Conservation (phyloP, 92 coral and sea anemone genomes). For the Isaurus tuberculatus region DNA sequence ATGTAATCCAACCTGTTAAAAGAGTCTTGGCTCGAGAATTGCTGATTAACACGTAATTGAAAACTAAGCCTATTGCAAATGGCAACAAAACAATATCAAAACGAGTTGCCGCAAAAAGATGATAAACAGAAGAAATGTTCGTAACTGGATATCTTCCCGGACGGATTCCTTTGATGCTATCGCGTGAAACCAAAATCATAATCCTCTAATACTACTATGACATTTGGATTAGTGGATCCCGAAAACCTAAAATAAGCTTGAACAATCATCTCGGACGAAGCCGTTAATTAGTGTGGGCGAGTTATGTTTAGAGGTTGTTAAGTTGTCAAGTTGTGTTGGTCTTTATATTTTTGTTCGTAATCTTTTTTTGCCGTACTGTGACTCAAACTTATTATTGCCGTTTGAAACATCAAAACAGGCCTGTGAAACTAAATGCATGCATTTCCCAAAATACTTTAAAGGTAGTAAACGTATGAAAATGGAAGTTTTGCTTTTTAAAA, state of each 20-base stretch:
- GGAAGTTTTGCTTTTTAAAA: not conserved
- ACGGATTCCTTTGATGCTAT: conserved; percentile 26
- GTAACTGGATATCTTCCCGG: conserved; percentile 26
- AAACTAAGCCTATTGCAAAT: conserved; percentile 64
- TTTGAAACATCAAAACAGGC: not conserved
- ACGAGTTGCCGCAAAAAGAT: conserved; percentile 35
- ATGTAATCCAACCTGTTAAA: conserved; percentile 35
- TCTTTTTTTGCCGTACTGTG: not conserved
- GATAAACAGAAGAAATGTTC: conserved; percentile 48
- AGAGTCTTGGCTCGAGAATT: conserved; percentile 30
- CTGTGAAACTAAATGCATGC: not conserved
- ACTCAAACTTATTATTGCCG: not conserved
- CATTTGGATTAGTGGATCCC: conserved; percentile 65
- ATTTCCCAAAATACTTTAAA: not conserved
- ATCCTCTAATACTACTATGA: conserved; percentile 76
- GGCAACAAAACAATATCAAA: conserved; percentile 48
- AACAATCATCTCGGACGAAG: conserved; percentile 25
- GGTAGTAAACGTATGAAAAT: not conserved
- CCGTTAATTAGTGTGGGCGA: conserved; percentile 12
- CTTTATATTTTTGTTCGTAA: not conserved
- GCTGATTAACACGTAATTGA: conserved; percentile 68
- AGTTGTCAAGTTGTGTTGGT: not conserved
- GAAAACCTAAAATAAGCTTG: conserved; percentile 15
- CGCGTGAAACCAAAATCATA: conserved; percentile 64
- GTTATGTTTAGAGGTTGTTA: not conserved